Base-by-base conservation (phyloP, 2,888 invertebrate species). In the Oscheius sp. region DNA sequence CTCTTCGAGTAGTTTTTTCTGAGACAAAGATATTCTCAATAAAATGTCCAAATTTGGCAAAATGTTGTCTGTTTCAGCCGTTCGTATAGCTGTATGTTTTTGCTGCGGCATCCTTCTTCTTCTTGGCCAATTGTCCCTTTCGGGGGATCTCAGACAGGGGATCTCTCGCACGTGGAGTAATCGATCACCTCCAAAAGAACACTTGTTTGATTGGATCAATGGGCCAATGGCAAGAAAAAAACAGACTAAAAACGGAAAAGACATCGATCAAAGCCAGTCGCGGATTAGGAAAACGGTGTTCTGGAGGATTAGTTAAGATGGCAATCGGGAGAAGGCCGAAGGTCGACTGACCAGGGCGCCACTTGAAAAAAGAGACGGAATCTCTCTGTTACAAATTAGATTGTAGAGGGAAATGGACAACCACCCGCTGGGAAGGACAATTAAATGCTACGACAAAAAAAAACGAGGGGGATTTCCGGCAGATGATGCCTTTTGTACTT, bases 121-220 rank as follows among this genome's bases (percentile, higher is more conserved):
- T 49, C 49, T 18, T 13, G 55, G 21, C 12, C 16, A 25, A 25
- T 43, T 61, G 16, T 23, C 18, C 41, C 35, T 7, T 43, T 41
- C 41, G 27, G 16, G n/a, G 25, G 27, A n/a, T 29, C 58, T 58
- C 43, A 18, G 16, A 18, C 18, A 41, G 49, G 52, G 52, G 66
- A 27, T 66, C 35, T 25, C 25, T 52, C 35, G 52, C 66, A 66
- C 66, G 66, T 66, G 66, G 66, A 35, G 61, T 43, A 18, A 61
- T 61, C 61, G 61, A 61, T 61, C 61, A 61, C 61, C 43, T 12
- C 61, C 43, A 61, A 61, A 61, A 61, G 61, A 61, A 61, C 61
- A 61, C 61, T 61, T 61, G 61, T 61, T 61, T 61, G 41, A 61
- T 21, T 18, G 61, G 43, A 61, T 41, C 43, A 25, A 41, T 61